phyloP scores from a whole-genome alignment of 2,888 invertebrate genomes.

The Pherbina coryleti region DNA sequence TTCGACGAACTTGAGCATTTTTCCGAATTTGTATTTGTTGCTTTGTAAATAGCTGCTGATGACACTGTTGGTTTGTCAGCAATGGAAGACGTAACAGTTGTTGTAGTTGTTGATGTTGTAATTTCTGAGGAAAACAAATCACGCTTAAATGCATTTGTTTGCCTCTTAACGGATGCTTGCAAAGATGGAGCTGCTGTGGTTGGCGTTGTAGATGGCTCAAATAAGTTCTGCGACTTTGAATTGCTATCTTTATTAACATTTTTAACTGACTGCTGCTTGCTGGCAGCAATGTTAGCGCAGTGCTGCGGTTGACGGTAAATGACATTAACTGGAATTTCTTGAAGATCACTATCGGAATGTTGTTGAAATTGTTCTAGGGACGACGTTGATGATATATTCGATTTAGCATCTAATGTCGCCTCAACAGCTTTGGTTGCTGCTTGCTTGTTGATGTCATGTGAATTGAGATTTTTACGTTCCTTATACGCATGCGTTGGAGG shows the following conservation, averaged over 20 bases:
- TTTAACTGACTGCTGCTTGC: conserved; percentile 16
- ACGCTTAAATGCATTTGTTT: background rate
- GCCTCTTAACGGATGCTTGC: background rate
- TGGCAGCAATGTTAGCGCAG: conserved; percentile 29
- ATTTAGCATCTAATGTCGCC: background rate
- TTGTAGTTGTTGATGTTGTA: conserved; percentile 27
- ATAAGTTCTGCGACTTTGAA: background rate
- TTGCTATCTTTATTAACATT: background rate
- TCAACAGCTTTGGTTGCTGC: background rate
- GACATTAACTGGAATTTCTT: conserved; percentile 68
- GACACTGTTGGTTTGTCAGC: conserved; percentile 24
- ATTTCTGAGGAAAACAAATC: background rate
- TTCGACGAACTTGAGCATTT: conserved; percentile 40
- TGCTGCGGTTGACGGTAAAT: conserved; percentile 61
- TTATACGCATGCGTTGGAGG: conserved; percentile 36
- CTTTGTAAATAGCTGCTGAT: conserved; percentile 41
- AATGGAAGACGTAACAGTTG: conserved; percentile 48
- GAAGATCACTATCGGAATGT: conserved; percentile 66
- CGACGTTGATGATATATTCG: conserved; percentile 17
- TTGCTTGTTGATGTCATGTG: conserved; percentile 12
- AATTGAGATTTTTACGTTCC: conserved; percentile 28
- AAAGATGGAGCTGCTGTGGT: conserved; percentile 16
- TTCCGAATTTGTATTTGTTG: conserved; percentile 24
- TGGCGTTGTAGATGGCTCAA: conserved; percentile 14
- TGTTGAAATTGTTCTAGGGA: conserved; percentile 45